A percentile compares a stretch with the other conserved stretches of the same genome.
These are phyloP conservation scores for Taenaris catops DNA, from an alignment of 2,888 invertebrate species.

Conservation along the genomic window DNA sequence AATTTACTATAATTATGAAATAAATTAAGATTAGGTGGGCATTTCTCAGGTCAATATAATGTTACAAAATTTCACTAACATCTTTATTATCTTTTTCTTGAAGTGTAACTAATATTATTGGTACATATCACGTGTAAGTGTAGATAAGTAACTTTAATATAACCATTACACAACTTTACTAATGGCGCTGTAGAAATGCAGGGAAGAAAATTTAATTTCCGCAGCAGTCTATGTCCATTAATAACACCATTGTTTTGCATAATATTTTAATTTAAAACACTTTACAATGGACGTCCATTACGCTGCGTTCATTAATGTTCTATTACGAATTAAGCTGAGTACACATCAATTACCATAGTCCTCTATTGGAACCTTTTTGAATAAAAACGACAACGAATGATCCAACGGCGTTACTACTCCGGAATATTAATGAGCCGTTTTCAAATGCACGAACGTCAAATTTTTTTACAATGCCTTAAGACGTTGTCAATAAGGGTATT, in stretches of 20 bases:
- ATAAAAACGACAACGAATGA: conserved; percentile 17
- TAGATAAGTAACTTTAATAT: no score
- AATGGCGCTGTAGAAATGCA: neutral
- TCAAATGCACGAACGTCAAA: conserved; percentile 7
- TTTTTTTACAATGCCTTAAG: conserved; percentile 7
- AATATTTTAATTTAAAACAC: conserved; percentile 11
- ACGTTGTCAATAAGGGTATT: conserved; percentile 2
- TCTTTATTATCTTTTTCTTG: no score
- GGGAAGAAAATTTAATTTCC: conserved; percentile 2
- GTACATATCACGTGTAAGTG: no score
- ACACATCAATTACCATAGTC: conserved; percentile 16
- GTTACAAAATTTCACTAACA: no score
- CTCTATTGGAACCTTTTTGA: conserved; percentile 16
- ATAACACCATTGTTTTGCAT: conserved; percentile 4
- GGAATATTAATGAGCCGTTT: conserved; percentile 24
- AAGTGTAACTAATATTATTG: no score
- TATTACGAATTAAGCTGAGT: conserved; percentile 13
- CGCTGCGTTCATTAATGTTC: conserved; percentile 7
- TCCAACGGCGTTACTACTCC: conserved; percentile 20
- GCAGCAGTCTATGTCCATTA: conserved; percentile 3
- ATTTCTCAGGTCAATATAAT: no score
- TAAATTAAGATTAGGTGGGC: no score
- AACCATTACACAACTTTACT: no score
- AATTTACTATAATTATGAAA: no score
- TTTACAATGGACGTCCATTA: conserved; percentile 1